These are phyloP conservation scores for Tamandua tetradactyla DNA, from an alignment of 2,797 vertebrate genomes.

Conservation along the genomic window DNA sequence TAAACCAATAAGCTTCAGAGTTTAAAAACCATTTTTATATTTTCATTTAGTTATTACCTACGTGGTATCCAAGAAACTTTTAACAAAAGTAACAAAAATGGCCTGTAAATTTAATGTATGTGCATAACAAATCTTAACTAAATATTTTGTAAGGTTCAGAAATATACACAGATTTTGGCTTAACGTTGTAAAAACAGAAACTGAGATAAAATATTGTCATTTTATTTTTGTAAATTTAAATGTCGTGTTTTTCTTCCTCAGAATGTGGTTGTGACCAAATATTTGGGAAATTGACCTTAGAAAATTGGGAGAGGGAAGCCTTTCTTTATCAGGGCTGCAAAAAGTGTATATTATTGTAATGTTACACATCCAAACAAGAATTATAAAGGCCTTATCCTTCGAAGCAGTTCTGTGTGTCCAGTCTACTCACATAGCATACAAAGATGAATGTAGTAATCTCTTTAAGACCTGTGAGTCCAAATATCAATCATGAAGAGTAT, in stretches of 20 bases:
- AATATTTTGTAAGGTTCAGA: background rate
- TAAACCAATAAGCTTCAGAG: slow-evolving; percentile 63
- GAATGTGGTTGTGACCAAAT: background rate
- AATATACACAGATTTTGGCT: background rate
- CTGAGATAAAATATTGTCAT: background rate
- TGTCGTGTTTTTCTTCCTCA: background rate
- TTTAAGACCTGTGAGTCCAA: background rate
- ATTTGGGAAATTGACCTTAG: background rate
- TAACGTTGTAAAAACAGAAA: background rate
- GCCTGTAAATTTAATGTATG: background rate
- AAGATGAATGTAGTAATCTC: background rate
- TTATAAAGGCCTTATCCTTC: slow-evolving; percentile 1
- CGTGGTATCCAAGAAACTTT: slow-evolving; percentile 59
- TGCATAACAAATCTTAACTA: background rate
- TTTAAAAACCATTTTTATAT: slow-evolving; percentile 8
- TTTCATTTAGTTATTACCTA: slow-evolving; percentile 5
- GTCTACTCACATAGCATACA: background rate
- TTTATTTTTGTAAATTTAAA: slow-evolving; percentile 24
- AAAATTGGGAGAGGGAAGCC: background rate
- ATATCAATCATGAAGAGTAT: background rate
- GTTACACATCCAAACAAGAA: background rate
- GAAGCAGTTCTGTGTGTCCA: background rate
- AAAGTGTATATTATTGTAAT: background rate
- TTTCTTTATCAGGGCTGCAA: background rate
- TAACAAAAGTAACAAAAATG: slow-evolving; percentile 50